These are phyloP conservation scores for Micromesistius poutassou DNA, from an alignment of 2,797 vertebrate species.

Conservation along the genomic window DNA sequence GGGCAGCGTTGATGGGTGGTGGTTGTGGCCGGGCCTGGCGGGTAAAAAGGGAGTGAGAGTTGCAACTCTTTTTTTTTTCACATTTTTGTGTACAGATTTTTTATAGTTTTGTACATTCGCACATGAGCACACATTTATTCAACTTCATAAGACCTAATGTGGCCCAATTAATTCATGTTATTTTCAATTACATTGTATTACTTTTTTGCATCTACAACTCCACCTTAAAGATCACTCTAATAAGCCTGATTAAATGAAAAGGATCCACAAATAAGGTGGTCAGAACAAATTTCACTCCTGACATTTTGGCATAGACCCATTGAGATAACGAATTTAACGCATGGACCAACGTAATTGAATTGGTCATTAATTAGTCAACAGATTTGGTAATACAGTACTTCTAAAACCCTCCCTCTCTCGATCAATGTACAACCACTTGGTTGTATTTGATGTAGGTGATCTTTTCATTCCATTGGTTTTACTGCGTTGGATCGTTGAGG, in stretches of 20 bases:
- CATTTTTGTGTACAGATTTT: slow-evolving; percentile 45
- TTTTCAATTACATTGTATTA: background rate
- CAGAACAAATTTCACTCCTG: background rate
- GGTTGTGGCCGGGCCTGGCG: background rate
- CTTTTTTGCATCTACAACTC: background rate
- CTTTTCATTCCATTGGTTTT: background rate
- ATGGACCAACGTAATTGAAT: background rate
- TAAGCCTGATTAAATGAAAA: background rate
- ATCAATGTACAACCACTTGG: background rate
- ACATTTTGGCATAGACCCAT: background rate
- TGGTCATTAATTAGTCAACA: background rate
- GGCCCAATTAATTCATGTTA: background rate
- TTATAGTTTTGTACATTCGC: slow-evolving; percentile 29
- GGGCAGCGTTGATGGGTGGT: background rate
- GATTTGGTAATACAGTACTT: background rate
- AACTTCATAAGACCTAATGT: background rate
- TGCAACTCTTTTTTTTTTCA: slow-evolving; percentile 41
- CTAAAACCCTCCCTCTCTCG: background rate
- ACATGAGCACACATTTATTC: slow-evolving; percentile 22
- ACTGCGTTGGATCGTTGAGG: slow-evolving; percentile 3
- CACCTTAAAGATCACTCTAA: background rate
- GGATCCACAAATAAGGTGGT: background rate
- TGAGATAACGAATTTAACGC: background rate
- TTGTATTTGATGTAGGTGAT: background rate
- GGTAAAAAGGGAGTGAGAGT: background rate